Percentiles rank a stretch among this genome's conserved stretches.
These are phyloP conservation scores for Drosophila santomea DNA, from an alignment of 1,140 invertebrate genomes.

Conservation along the genomic window DNA sequence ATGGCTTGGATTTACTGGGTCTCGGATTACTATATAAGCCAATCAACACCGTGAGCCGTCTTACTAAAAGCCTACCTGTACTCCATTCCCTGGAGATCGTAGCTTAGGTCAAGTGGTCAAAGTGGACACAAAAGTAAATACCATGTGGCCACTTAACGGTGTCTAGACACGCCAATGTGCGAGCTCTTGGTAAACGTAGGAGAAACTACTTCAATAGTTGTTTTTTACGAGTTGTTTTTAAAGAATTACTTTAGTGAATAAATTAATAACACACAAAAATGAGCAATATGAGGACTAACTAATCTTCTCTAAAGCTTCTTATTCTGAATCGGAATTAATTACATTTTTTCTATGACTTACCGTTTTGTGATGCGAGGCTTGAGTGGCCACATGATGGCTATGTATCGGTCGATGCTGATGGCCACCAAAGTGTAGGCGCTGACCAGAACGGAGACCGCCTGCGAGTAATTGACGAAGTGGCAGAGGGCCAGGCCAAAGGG, in stretches of 20 bases:
- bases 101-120: slow-evolving; percentile 40
- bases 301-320: too few relatives aligned
- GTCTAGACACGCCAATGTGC: slow-evolving; percentile 24
- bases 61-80: slow-evolving; percentile 11
- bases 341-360: slow-evolving; percentile 62
- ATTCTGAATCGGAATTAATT: too few relatives aligned
- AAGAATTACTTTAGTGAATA: too few relatives aligned
- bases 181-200: neutral
- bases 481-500: slow-evolving; percentile 92
- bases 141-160: slow-evolving; percentile 59
- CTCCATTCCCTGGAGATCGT: slow-evolving; percentile 44
- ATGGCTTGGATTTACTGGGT: slow-evolving; percentile 56
- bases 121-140: slow-evolving; percentile 62
- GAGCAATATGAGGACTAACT: too few relatives aligned
- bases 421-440: slow-evolving; percentile 94
- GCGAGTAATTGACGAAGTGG: slow-evolving; percentile 90
- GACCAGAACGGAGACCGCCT: slow-evolving; percentile 92
- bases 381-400: slow-evolving; percentile 95
- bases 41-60: slow-evolving; percentile 60
- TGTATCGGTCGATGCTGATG: slow-evolving; percentile 94
- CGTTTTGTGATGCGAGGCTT: slow-evolving; percentile 91
- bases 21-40: slow-evolving; percentile 78
- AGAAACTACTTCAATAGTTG: neutral
- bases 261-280: too few relatives aligned
- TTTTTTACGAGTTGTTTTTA: too few relatives aligned